A percentile compares a stretch with the other conserved stretches of the same genome.
phyloP scores from a whole-genome alignment of 2,888 invertebrate species.

The Aleiodes alternator region DNA sequence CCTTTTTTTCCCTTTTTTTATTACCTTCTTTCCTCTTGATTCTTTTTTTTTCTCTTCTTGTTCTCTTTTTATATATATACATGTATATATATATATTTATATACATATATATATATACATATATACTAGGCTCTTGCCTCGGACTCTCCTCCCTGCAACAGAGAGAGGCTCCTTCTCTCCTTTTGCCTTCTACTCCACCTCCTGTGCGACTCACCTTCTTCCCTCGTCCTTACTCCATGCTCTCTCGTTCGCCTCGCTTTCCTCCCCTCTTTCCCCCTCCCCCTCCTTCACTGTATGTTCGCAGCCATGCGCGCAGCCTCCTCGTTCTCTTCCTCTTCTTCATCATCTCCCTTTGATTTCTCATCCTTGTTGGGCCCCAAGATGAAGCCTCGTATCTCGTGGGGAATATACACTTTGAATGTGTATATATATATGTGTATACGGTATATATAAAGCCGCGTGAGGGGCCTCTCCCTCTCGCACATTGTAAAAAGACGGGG shows the following conservation, averaged over 20 bases:
- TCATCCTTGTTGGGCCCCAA: constrained; percentile 32
- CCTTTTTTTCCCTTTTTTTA: constrained; percentile 67
- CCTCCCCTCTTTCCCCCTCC: constrained; percentile 47
- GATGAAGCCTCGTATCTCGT: neutral
- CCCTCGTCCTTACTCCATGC: constrained; percentile 42
- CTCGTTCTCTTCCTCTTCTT: constrained; percentile 13
- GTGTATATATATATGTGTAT: constrained; percentile 6
- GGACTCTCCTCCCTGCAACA: constrained; percentile 45
- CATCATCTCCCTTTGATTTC: constrained; percentile 36
- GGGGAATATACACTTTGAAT: neutral
- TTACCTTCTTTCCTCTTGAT: constrained; percentile 60
- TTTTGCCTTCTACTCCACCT: constrained; percentile 42
- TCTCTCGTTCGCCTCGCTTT: constrained; percentile 41
- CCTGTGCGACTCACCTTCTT: constrained; percentile 55
- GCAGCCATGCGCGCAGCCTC: constrained; percentile 3
- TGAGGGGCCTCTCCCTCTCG: constrained; percentile 53
- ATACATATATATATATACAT: constrained; percentile 18
- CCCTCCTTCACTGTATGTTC: constrained; percentile 44
- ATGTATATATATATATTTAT: constrained; percentile 18
- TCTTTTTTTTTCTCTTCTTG: constrained; percentile 56
- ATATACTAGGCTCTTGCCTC: constrained; percentile 27
- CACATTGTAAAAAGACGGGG: constrained; percentile 69
- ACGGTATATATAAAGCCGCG: constrained; percentile 9
- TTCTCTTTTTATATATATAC: constrained; percentile 24
- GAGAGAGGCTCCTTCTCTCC: constrained; percentile 48